Base-by-base conservation (phyloP, 2,797 vertebrate genomes). In the Enteromius trimaculatus region DNA sequence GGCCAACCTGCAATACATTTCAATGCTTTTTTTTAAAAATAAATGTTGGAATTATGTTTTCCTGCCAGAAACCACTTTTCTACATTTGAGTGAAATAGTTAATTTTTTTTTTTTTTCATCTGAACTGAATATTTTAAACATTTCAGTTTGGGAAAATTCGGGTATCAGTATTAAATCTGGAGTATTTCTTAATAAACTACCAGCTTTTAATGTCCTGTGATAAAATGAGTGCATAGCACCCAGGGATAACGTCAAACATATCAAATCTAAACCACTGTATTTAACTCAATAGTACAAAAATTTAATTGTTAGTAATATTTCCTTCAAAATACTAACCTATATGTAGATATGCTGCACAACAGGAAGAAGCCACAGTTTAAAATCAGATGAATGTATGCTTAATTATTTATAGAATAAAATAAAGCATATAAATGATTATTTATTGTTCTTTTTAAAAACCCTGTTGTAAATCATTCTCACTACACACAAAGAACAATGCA, bases 401-500 rank as follows among this genome's bases (percentile, higher is more conserved):
- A 47, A 70, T 44, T 42, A 68, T 44, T 49, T 51, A 1, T 17
- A 10, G 1, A 76, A 21, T 34, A 4, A 29, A 71, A 71, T 29
- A 19, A 29, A 29, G 3, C 13, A 3, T n/a, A n/a, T 9, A 58
- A 23, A 58, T 23, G 10, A 8, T n/a, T 55, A 53, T 53, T 53
- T 53, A 9, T 23, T 14, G 11, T 44, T 44, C 3, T 17, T 26
- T 76, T 16, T 26, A 16, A 58, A 14, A 42, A 37, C 6, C 19
- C 2, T 39, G 1, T 76, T 42, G n/a, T 42, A 42, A 42, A 76
- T 23, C 34, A 26, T 8, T 39, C 8, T 42, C n/a, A 26, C n/a
- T 76, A 10, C 10, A 78, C 9, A 77, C 74, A 78, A 70, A 70
- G 81, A 78, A 70, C 26, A 70, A 65, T 42, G 71, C 34, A 21